A percentile compares a stretch with the other conserved stretches of the same genome.
These are phyloP conservation scores for Anguilla rostrata DNA, from an alignment of 2,113 vertebrate genomes.

Conservation along the genomic window DNA sequence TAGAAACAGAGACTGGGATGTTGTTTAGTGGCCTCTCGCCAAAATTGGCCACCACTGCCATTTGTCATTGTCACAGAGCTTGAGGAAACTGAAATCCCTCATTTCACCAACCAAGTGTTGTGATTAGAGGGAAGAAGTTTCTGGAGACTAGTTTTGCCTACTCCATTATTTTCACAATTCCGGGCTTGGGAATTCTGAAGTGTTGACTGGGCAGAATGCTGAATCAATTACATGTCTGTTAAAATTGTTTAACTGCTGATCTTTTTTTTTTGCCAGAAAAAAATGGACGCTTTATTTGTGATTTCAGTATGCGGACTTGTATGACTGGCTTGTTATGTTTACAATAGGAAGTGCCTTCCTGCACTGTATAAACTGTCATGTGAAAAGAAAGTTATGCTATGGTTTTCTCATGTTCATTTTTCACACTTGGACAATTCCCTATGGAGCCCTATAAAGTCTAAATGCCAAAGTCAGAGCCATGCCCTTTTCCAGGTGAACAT, in stretches of 20 bases:
- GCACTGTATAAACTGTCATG: not conserved
- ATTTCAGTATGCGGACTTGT: not conserved
- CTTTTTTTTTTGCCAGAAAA: conserved; percentile 5
- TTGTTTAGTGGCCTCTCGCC: conserved; percentile 7
- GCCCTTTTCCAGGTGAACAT: not conserved
- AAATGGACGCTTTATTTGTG: not conserved
- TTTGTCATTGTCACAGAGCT: conserved; percentile 5
- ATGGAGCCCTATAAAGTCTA: not conserved
- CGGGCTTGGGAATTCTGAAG: not conserved
- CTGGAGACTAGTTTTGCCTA: not conserved
- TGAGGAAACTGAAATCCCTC: conserved; percentile 10
- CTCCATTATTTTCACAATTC: not conserved
- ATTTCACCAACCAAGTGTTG: conserved; percentile 2
- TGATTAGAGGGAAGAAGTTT: not conserved
- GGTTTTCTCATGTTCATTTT: conserved; percentile 1
- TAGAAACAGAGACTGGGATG: not conserved
- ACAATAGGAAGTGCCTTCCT: not conserved
- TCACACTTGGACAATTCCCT: not conserved
- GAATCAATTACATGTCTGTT: conserved; percentile 11
- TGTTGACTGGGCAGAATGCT: not conserved
- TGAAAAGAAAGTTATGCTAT: not conserved
- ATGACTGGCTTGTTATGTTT: not conserved
- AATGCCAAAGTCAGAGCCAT: not conserved
- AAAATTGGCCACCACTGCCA: not conserved
- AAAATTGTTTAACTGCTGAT: conserved; percentile 10